Evolutionary conservation across 2,797 vertebrate species (phyloP).

Genomic region (Fistularia commersonii): DNA sequence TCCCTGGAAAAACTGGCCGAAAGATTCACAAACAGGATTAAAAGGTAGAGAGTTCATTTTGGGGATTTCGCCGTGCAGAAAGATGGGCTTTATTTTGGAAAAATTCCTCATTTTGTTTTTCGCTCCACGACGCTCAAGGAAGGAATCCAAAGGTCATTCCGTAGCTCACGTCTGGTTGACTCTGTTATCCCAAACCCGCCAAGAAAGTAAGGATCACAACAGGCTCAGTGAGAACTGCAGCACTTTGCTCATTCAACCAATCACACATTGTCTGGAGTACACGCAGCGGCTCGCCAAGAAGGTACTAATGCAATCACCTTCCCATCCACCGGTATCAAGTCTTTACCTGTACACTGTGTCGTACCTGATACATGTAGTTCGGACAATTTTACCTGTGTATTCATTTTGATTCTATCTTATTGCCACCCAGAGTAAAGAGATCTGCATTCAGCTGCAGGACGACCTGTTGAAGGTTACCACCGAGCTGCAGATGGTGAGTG

Average conservation of each 20-base stretch:
- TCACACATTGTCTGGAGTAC: constrained; percentile 71
- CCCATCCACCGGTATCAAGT: background rate
- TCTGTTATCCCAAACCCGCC: constrained; percentile 71
- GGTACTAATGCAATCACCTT: constrained; percentile 34
- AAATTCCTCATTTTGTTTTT: background rate
- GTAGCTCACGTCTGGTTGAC: constrained; percentile 69
- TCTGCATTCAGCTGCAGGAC: constrained; percentile 83
- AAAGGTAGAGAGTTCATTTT: constrained; percentile 50
- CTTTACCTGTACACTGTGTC: background rate
- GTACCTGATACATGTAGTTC: no score
- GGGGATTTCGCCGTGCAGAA: background rate
- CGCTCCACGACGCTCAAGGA: no score
- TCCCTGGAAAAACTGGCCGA: constrained; percentile 76
- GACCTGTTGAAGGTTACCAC: constrained; percentile 81
- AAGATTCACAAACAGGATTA: constrained; percentile 67
- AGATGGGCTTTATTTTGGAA: background rate
- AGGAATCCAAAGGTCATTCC: constrained; percentile 65
- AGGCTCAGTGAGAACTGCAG: constrained; percentile 67
- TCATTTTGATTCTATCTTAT: constrained; percentile 23
- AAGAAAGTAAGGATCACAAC: constrained; percentile 73
- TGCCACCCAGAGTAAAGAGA: constrained; percentile 80
- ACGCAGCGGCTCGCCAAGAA: constrained; percentile 75
- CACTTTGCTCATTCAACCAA: constrained; percentile 64
- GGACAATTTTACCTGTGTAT: no score
- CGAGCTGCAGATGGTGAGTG: constrained; percentile 80